Percentiles rank a stretch among this genome's conserved stretches.
Conservation (phyloP, 2,888 invertebrate genomes). For the Muschampia plurimacula region DNA sequence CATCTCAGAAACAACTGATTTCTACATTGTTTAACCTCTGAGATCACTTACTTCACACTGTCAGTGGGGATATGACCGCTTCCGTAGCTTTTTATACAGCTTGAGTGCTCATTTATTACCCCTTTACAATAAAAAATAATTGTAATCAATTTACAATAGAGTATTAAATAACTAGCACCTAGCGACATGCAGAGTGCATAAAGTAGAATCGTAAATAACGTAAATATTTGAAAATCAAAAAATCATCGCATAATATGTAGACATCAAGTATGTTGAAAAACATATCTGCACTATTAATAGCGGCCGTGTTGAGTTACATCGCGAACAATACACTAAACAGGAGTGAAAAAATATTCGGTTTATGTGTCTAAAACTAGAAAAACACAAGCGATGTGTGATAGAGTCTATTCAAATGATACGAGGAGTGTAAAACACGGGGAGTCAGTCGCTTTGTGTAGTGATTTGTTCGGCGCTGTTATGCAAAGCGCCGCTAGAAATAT, state of each 20-base stretch:
- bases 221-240: neutral
- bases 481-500: slow-evolving; percentile 40
- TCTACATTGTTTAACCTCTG: too few species aligned
- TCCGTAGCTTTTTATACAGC: too few species aligned
- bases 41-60: too few species aligned
- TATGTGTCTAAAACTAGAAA: slow-evolving; percentile 28
- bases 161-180: neutral
- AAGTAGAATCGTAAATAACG: neutral
- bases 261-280: neutral
- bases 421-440: slow-evolving; percentile 15
- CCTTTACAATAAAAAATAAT: neutral
- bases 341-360: slow-evolving; percentile 9
- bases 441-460: slow-evolving; percentile 26
- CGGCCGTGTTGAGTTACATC: neutral
- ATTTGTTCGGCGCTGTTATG: slow-evolving; percentile 36
- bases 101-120: too few species aligned
- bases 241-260: neutral
- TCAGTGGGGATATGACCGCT: too few species aligned
- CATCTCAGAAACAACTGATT: too few species aligned
- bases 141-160: neutral
- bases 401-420: slow-evolving; percentile 30
- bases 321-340: neutral
- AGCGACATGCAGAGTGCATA: neutral
- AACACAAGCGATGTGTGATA: slow-evolving; percentile 27
- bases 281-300: neutral